A percentile compares a stretch with the other conserved stretches of the same genome.
Evolutionary conservation across 2,888 invertebrate genomes (phyloP).

Genomic region (Bembecia ichneumoniformis): DNA sequence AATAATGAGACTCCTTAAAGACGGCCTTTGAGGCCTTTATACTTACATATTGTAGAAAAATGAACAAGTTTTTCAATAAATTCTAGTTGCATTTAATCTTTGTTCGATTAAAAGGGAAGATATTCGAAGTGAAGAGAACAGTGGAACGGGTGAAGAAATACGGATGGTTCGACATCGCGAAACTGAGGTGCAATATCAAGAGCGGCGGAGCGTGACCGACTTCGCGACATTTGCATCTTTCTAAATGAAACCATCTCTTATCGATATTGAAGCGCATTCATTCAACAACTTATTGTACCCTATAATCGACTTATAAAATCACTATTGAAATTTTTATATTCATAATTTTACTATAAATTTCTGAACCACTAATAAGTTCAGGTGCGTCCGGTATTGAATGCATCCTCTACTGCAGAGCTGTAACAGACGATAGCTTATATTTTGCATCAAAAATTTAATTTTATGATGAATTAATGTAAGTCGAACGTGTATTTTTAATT

Average conservation of each 20-base stretch:
- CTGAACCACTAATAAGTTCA: too few species aligned
- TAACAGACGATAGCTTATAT: too few species aligned
- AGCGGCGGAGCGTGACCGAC: constrained; percentile 39
- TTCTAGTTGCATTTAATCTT: constrained; percentile 19
- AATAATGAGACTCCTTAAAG: too few species aligned
- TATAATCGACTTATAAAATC: background rate
- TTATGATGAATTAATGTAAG: too few species aligned
- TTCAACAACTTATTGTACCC: constrained; percentile 33
- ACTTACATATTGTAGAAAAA: constrained; percentile 34
- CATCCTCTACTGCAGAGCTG: too few species aligned
- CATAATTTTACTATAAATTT: too few species aligned
- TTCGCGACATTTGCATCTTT: constrained; percentile 53
- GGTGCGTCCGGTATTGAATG: too few species aligned
- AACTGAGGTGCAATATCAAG: constrained; percentile 46
- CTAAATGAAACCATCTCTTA: constrained; percentile 40
- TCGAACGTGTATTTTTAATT: too few species aligned
- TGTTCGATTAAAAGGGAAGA: constrained; percentile 53
- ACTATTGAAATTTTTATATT: background rate
- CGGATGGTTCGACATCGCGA: constrained; percentile 12
- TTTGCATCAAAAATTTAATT: too few species aligned
- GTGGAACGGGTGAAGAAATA: constrained; percentile 2
- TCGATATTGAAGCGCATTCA: constrained; percentile 41
- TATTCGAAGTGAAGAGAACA: constrained; percentile 33
- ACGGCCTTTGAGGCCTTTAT: constrained; percentile 2
- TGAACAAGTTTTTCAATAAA: constrained; percentile 45